Evolutionary conservation across 2,888 invertebrate genomes (phyloP).

Genomic region (Acanthococcus lagerstroemiae): DNA sequence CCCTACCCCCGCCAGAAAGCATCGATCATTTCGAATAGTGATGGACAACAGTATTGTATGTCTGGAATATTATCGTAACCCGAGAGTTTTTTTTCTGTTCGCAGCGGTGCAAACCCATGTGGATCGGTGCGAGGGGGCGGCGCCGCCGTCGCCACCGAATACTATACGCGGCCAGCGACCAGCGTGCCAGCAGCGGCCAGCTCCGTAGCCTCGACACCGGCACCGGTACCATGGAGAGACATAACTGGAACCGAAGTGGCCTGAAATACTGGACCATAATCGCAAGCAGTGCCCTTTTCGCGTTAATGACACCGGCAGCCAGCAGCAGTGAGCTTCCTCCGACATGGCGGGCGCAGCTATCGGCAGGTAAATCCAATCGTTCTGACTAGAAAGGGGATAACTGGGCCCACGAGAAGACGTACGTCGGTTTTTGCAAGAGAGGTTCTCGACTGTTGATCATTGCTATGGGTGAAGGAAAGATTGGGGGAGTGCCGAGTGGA

Average conservation of each 20-base stretch:
- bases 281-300: constrained; percentile 24
- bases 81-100: constrained; percentile 4
- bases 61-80: not conserved
- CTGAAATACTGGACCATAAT: constrained; percentile 19
- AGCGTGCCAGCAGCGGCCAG: not conserved
- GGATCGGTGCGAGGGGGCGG: constrained; percentile 19
- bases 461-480: no score
- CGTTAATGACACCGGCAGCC: constrained; percentile 10
- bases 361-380: no score
- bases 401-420: no score
- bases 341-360: no score
- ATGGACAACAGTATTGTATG: no score
- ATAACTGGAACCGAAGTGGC: not conserved
- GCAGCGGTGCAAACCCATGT: constrained; percentile 16
- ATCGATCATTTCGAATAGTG: no score
- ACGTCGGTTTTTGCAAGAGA: no score
- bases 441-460: no score
- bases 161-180: constrained; percentile 5
- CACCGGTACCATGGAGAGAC: not conserved
- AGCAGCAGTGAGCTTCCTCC: constrained; percentile 1
- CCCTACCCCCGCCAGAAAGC: no score
- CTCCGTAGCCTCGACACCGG: not conserved
- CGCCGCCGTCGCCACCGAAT: constrained; percentile 27
- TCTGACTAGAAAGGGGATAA: no score
- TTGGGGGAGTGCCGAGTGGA: no score